Conservation (phyloP, 2,797 vertebrate genomes). For the Calcarius lapponicus region DNA sequence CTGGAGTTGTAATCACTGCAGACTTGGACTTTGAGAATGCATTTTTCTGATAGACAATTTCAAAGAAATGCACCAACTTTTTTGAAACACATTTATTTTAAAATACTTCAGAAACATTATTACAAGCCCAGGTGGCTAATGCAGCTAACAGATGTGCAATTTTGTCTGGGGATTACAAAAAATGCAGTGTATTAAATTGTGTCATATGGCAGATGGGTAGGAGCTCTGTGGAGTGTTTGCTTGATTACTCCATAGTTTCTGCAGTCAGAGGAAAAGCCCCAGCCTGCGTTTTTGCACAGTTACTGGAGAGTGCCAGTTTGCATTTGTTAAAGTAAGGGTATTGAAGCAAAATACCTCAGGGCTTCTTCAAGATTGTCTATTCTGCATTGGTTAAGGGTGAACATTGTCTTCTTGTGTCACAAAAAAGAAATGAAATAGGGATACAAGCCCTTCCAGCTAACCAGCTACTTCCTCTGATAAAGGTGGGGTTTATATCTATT, state of each 20-base stretch:
- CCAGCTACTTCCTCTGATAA: not conserved
- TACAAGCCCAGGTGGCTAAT: conserved; percentile 35
- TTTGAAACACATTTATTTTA: not conserved
- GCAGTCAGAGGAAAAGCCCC: not conserved
- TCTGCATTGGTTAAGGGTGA: not conserved
- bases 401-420: not conserved
- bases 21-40: not conserved
- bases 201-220: conserved; percentile 50
- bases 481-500: not conserved
- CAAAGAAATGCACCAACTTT: not conserved
- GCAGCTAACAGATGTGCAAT: conserved; percentile 36
- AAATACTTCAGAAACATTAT: not conserved
- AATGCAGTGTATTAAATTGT: conserved; percentile 33
- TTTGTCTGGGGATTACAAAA: conserved; percentile 30
- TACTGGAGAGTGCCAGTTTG: not conserved
- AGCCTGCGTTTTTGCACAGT: not conserved
- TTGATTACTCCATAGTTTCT: conserved; percentile 18
- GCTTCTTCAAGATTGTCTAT: not conserved
- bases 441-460: not conserved
- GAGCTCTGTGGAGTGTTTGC: not conserved
- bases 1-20: not conserved
- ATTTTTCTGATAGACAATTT: not conserved
- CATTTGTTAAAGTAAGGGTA: not conserved
- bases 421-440: not conserved
- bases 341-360: not conserved